These are phyloP conservation scores for Ramphastos sulfuratus DNA, from an alignment of 2,113 vertebrate species.

Conservation along the genomic window DNA sequence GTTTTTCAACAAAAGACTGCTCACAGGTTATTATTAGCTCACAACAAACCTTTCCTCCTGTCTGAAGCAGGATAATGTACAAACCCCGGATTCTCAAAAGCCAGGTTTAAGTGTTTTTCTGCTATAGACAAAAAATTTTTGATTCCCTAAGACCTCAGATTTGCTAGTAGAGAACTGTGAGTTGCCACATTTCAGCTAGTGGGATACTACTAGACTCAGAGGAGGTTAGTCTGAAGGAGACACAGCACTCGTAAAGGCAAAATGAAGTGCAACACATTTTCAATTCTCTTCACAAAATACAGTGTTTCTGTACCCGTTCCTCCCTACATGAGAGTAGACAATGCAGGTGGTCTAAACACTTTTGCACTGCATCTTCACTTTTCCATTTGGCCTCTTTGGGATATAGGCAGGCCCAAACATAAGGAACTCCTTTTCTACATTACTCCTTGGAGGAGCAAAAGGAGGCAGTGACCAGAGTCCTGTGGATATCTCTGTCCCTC, in stretches of 20 bases:
- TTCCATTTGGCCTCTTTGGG: not conserved
- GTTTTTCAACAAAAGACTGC: not conserved
- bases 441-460: not conserved
- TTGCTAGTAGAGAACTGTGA: not conserved
- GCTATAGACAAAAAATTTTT: not conserved
- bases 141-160: not conserved
- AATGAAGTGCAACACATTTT: not conserved
- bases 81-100: not conserved
- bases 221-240: not conserved
- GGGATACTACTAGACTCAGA: not conserved
- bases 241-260: not conserved
- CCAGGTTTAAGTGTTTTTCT: not conserved
- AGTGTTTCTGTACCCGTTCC: not conserved
- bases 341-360: not conserved
- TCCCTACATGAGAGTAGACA: not conserved
- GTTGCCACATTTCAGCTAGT: not conserved
- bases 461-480: not conserved
- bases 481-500: not conserved
- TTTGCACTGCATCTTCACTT: not conserved
- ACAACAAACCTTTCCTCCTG: not conserved
- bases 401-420: not conserved
- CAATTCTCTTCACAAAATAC: not conserved
- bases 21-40: not conserved
- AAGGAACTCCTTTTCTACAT: not conserved
- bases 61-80: not conserved